Conservation (phyloP, 2,113 vertebrate species). For the Rhinoptilus africanus region DNA sequence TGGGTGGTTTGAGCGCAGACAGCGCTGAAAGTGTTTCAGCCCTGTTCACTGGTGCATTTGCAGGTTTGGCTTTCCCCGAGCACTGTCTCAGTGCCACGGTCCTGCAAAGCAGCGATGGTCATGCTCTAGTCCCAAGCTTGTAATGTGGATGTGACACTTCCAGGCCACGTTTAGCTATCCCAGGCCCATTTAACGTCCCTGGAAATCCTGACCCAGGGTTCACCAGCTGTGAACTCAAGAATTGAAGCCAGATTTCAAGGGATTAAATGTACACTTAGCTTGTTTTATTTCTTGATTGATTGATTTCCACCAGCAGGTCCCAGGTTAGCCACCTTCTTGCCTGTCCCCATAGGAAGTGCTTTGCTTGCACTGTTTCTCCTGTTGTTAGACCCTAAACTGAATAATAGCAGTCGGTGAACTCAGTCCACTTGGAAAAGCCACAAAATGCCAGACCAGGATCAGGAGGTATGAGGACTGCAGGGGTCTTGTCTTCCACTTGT, state of each 20-base stretch:
- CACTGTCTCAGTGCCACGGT: fast-evolving
- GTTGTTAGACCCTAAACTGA: not conserved
- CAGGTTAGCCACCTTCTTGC: not conserved
- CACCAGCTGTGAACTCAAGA: not conserved
- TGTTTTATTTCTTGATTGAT: not conserved
- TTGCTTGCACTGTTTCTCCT: not conserved
- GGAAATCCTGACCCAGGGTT: not conserved
- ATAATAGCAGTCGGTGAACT: not conserved
- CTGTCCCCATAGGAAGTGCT: not conserved
- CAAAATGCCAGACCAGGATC: not conserved
- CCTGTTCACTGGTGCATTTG: fast-evolving
- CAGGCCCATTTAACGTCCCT: not conserved
- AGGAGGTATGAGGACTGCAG: not conserved
- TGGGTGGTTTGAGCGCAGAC: fast-evolving
- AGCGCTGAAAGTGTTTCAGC: fast-evolving
- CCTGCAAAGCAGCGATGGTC: not conserved
- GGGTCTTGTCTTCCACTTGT: not conserved
- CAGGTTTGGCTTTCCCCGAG: not conserved
- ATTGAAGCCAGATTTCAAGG: not conserved
- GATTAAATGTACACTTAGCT: not conserved
- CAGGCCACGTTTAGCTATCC: not conserved
- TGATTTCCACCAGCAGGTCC: not conserved
- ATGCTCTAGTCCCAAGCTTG: not conserved
- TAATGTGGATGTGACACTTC: not conserved
- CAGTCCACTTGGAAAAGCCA: not conserved